phyloP scores from a whole-genome alignment of 2,113 vertebrate genomes.

The Azemiops feae region DNA sequence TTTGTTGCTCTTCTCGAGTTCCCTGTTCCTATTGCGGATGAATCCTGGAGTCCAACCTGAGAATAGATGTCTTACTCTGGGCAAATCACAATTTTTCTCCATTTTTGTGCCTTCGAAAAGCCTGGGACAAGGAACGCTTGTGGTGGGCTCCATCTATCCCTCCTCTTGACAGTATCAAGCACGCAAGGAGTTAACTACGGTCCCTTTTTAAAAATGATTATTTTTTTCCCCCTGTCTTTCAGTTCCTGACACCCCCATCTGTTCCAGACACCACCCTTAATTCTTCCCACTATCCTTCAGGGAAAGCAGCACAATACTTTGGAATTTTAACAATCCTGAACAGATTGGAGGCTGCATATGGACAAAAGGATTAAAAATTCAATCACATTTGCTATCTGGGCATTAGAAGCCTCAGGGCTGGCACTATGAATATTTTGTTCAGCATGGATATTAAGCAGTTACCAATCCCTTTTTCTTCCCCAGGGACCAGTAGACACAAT shows the following conservation, averaged over 20 bases:
- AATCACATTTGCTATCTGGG: slow-evolving; percentile 54
- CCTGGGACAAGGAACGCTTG: not conserved
- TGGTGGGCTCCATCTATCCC: not conserved
- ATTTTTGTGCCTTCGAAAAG: not conserved
- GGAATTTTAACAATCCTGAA: slow-evolving; percentile 69
- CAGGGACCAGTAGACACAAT: not conserved
- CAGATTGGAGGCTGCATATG: slow-evolving; percentile 63
- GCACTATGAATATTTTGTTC: slow-evolving; percentile 42
- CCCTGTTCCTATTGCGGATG: not conserved
- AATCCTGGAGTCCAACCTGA: not conserved
- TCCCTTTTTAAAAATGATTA: not conserved
- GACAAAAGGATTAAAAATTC: slow-evolving; percentile 61
- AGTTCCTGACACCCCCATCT: slow-evolving; percentile 64
- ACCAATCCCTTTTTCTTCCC: not conserved
- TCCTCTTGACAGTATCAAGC: not conserved
- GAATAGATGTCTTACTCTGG: not conserved
- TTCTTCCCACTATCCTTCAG: slow-evolving; percentile 53
- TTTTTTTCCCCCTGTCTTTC: slow-evolving; percentile 43
- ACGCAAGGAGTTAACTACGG: slow-evolving; percentile 56
- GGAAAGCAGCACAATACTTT: slow-evolving; percentile 59
- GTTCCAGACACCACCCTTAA: slow-evolving; percentile 34
- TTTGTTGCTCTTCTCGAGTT: no score
- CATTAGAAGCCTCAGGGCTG: slow-evolving; percentile 46
- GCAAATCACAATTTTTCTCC: not conserved
- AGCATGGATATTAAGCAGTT: slow-evolving; percentile 5